Evolutionary conservation across 92 coral and sea anemone species (phyloP), one percentile per base, ranked within the genome.

Genomic region (Chrysogorgia sp.): DNA sequence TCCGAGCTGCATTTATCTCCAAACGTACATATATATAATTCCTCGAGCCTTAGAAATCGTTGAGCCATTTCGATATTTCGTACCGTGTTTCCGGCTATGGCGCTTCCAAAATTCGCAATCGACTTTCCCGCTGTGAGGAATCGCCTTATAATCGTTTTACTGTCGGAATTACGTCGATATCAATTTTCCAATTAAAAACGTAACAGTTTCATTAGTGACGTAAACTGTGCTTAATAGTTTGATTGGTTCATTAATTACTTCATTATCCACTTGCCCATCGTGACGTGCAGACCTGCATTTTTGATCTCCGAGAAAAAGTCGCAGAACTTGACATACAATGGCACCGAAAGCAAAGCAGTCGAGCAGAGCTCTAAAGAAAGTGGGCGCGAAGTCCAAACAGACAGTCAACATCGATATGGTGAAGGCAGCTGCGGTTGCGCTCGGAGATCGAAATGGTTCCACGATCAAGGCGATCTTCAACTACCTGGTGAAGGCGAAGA

Each of bases 371-470:
- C 19, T 14, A 64, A 72, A 34, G 65, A 72, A 55, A 28, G 65
- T 45, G 3, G 63, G 30, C 12, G 29, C 62, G 12, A 57, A 2
- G 47, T 43, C 76, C 35, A 72, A 72, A 56, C 53, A 72, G 55
- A 20, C 49, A 20, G 79, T 72, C 0, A 72, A 65, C 79, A 56
- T 56, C 22, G 65, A 72, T 13, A 53, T 72, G 63, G 79, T 72
- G 63, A 52, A 52, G 50, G 32, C 33, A 53, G 79, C 79, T 10
- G 65, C 55, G 63, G 52, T 49, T n/a, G 79, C 79, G 40, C 79
- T 72, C 50, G 79, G 79, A 33, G 79, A 72, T 6, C 59, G 79
- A 72, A 72, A 72, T 72, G 79, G 79, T 34, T 72, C 79, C 62
- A 52, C 79, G 22, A 72, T 72, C 79, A 72, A 72, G 47, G 29